Evolutionary conservation across 2,113 vertebrate species (phyloP).

Genomic region (pig (Sus scrofa)): DNA sequence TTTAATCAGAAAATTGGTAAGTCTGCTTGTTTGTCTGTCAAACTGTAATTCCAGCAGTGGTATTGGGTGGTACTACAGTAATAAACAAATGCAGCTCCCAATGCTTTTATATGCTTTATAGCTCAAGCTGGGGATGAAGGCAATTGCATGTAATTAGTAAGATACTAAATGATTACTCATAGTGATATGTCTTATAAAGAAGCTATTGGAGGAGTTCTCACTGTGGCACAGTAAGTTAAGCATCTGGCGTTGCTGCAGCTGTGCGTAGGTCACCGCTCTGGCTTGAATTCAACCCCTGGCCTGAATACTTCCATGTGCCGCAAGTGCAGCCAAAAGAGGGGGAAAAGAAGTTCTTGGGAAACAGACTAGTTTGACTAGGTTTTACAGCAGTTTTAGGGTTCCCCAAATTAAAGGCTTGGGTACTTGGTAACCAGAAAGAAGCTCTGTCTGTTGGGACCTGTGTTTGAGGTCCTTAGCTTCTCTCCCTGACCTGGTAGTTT

Average conservation of each 20-base stretch:
- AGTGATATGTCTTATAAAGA: background rate
- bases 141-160: no score
- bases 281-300: no score
- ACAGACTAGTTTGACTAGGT: background rate
- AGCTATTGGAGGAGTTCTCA: background rate
- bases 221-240: no score
- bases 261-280: no score
- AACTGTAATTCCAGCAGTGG: accelerated
- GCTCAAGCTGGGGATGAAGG: background rate
- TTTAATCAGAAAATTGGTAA: slow-evolving; percentile 99
- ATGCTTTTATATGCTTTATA: accelerated
- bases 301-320: no score
- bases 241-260: no score
- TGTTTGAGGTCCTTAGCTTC: background rate
- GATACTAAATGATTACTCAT: background rate
- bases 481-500: background rate
- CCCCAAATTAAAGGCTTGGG: background rate
- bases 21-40: slow-evolving; percentile 53
- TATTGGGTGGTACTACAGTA: accelerated
- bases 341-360: background rate
- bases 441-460: no score
- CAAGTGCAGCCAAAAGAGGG: no score
- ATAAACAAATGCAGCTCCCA: no score
- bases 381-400: background rate
- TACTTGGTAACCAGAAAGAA: background rate